Evolutionary conservation across 2,113 vertebrate genomes (phyloP).

Genomic region (Stigmatopora argus): DNA sequence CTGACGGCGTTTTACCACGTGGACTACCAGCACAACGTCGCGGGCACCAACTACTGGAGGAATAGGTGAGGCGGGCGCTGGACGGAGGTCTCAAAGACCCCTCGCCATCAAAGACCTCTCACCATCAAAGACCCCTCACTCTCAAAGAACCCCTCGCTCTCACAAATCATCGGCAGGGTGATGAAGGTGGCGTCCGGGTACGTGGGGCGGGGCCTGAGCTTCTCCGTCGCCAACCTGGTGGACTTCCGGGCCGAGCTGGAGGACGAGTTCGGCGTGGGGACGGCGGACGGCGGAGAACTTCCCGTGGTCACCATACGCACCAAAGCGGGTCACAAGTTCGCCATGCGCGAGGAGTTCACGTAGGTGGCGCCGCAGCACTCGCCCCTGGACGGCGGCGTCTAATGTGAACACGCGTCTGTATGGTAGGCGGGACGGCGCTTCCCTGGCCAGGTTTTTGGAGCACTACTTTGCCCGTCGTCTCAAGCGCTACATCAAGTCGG

Average conservation of each 20-base stretch:
- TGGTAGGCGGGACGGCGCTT: slow-evolving; percentile 68
- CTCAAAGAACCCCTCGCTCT: too few species aligned
- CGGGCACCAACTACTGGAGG: slow-evolving; percentile 74
- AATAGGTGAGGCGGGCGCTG: slow-evolving; percentile 61
- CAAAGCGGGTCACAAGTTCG: slow-evolving; percentile 67
- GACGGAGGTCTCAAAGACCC: too few species aligned
- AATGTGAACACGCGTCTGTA: neutral
- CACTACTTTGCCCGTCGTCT: slow-evolving; percentile 65
- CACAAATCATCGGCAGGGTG: slow-evolving; percentile 50
- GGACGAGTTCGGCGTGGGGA: slow-evolving; percentile 68
- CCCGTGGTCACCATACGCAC: slow-evolving; percentile 69
- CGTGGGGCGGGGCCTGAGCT: slow-evolving; percentile 53
- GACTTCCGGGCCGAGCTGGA: slow-evolving; percentile 71
- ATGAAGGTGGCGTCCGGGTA: slow-evolving; percentile 68
- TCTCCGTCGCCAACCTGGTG: slow-evolving; percentile 66
- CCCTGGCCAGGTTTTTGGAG: slow-evolving; percentile 67
- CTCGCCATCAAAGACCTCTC: too few species aligned
- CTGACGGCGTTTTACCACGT: slow-evolving; percentile 67
- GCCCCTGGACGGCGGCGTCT: too few species aligned
- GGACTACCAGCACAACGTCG: slow-evolving; percentile 63
- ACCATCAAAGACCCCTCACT: too few species aligned
- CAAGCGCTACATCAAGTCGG: slow-evolving; percentile 70
- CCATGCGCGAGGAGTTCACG: slow-evolving; percentile 77
- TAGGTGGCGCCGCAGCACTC: slow-evolving; percentile 40
- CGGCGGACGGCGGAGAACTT: slow-evolving; percentile 55